These are phyloP conservation scores for Oscheius sp. DNA, from an alignment of 2,888 invertebrate genomes.

Conservation along the genomic window DNA sequence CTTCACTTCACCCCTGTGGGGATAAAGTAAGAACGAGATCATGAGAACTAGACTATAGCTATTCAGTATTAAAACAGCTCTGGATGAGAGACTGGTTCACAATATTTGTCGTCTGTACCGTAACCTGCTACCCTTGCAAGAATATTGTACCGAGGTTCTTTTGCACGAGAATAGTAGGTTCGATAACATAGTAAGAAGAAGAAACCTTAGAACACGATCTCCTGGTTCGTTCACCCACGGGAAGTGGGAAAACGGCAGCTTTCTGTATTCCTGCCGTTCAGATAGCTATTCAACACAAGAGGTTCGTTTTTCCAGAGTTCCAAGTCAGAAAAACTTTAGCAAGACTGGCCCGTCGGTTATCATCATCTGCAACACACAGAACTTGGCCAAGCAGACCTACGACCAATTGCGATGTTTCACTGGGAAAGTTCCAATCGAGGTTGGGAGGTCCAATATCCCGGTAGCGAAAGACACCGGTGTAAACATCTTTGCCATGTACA, in stretches of 20 bases:
- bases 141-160: not conserved
- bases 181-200: not conserved
- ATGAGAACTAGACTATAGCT: no score
- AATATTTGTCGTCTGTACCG: no score
- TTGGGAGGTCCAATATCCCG: not conserved
- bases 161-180: slow-evolving; percentile 11
- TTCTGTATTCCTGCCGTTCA: slow-evolving; percentile 26
- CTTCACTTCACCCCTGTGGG: no score
- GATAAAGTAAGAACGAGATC: no score
- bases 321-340: not conserved
- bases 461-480: not conserved
- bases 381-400: slow-evolving; percentile 3
- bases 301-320: not conserved
- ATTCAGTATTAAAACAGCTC: no score
- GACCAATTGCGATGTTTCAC: not conserved
- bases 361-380: slow-evolving; percentile 16
- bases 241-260: slow-evolving; percentile 32
- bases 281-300: slow-evolving; percentile 1
- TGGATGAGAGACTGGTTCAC: no score
- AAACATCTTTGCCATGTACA: not conserved
- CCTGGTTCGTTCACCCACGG: slow-evolving; percentile 18
- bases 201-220: not conserved
- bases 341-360: slow-evolving; percentile 9
- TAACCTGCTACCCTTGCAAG: slow-evolving; percentile 5
- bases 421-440: not conserved